A percentile compares a stretch with the other conserved stretches of the same genome.
phyloP scores from a whole-genome alignment of 2,797 vertebrate species.

The Xenops minutus region DNA sequence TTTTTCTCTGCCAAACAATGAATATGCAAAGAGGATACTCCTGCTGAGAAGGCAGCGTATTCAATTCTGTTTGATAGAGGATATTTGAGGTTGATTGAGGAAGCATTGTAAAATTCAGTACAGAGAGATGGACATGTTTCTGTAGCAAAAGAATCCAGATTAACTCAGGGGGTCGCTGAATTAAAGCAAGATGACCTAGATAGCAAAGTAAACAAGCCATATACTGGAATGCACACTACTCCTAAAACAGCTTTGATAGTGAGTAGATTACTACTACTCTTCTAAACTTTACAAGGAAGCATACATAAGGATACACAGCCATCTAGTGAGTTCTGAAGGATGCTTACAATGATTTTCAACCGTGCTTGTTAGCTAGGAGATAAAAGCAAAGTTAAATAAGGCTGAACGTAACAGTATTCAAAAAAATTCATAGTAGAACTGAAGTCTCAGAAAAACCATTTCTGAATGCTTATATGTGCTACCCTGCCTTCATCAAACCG shows the following conservation, averaged over 20 bases:
- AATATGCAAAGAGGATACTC: not conserved
- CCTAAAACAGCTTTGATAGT: not conserved
- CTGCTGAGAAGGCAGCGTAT: not conserved
- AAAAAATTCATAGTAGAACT: not conserved
- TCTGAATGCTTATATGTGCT: not conserved
- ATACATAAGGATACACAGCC: constrained; percentile 9
- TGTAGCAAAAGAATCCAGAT: not conserved
- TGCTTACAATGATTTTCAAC: not conserved
- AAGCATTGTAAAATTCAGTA: not conserved
- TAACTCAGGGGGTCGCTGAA: not conserved
- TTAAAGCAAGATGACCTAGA: not conserved
- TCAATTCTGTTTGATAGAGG: not conserved
- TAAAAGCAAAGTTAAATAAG: not conserved
- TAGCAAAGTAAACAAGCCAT: not conserved
- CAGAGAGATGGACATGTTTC: not conserved
- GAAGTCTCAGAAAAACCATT: not conserved
- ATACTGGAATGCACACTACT: not conserved
- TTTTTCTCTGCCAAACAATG: not conserved
- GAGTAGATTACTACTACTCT: not conserved
- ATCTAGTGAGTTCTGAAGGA: not conserved
- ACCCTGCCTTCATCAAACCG: not conserved
- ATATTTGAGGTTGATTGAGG: not conserved
- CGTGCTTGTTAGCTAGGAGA: not conserved
- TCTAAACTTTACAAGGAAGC: not conserved
- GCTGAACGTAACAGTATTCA: not conserved